Conservation (phyloP, 2,797 vertebrate species). For the Melanitta fusca region DNA sequence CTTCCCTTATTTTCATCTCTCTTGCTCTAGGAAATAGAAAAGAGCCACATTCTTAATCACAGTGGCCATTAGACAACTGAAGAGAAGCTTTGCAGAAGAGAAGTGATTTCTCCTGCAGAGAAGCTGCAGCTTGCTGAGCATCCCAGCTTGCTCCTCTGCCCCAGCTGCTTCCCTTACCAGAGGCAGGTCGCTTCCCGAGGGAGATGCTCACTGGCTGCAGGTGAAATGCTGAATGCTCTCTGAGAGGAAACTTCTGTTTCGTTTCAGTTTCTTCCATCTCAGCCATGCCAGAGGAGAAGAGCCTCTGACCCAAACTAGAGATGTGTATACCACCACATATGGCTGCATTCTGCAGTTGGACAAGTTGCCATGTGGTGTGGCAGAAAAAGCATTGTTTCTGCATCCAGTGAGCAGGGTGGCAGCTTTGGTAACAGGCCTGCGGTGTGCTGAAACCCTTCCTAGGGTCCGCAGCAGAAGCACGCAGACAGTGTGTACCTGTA, state of each 20-base stretch:
- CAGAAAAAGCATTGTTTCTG: not conserved
- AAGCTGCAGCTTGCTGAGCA: not conserved
- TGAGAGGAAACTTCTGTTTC: not conserved
- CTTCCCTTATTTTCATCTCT: not conserved
- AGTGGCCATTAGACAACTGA: not conserved
- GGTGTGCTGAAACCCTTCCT: not conserved
- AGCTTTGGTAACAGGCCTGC: not conserved
- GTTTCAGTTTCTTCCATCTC: not conserved
- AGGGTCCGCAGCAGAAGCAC: not conserved
- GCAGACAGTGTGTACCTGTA: accelerated
- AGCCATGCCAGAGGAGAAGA: not conserved
- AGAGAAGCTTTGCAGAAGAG: not conserved
- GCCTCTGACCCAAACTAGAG: not conserved
- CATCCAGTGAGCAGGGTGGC: accelerated
- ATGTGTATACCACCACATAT: not conserved
- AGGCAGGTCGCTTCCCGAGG: not conserved
- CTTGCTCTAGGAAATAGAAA: not conserved
- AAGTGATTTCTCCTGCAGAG: not conserved
- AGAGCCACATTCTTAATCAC: not conserved
- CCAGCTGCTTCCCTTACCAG: not conserved
- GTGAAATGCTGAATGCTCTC: not conserved
- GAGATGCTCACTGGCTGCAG: not conserved
- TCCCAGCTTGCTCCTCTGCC: not conserved
- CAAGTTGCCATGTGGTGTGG: accelerated
- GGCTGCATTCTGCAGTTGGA: not conserved